Percentiles rank a stretch among this genome's conserved stretches.
These are phyloP conservation scores for Diprion similis DNA, from an alignment of 1,140 invertebrate genomes.

Conservation along the genomic window DNA sequence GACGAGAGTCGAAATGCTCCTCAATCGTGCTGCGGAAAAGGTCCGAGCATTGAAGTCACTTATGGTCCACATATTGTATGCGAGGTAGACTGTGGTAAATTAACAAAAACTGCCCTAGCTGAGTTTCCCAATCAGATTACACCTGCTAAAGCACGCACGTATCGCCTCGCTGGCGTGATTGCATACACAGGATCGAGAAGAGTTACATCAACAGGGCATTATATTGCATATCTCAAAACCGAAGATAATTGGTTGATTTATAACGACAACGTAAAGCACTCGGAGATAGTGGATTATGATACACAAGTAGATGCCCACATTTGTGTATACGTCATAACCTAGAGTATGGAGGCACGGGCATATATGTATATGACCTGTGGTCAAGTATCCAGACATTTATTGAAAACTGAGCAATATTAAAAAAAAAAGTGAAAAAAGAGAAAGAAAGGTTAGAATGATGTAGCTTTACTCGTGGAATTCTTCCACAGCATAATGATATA, in stretches of 20 bases:
- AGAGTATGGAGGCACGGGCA: not conserved
- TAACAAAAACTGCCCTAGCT: not conserved
- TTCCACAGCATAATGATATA: too few species aligned
- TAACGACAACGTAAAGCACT: not conserved
- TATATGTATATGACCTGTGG: not conserved
- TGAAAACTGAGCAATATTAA: too few species aligned
- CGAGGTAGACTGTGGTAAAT: not conserved
- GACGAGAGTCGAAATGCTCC: constrained; percentile 2
- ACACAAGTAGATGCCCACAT: not conserved
- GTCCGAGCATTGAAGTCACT: not conserved
- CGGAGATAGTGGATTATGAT: not conserved
- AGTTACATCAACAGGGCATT: constrained; percentile 1
- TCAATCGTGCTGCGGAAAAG: constrained; percentile 2
- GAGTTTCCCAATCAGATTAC: not conserved
- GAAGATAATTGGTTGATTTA: constrained; percentile 1
- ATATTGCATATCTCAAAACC: not conserved
- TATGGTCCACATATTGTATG: constrained; percentile 1
- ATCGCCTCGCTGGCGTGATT: constrained; percentile 1
- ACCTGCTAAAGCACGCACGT: not conserved
- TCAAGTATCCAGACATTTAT: not conserved
- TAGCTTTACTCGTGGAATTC: too few species aligned
- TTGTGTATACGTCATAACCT: not conserved
- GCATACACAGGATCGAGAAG: not conserved
- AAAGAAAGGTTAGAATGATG: too few species aligned
- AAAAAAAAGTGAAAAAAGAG: too few species aligned